Base-by-base conservation (phyloP, 2,113 vertebrate species). In the Rhabdomys dilectus region DNA sequence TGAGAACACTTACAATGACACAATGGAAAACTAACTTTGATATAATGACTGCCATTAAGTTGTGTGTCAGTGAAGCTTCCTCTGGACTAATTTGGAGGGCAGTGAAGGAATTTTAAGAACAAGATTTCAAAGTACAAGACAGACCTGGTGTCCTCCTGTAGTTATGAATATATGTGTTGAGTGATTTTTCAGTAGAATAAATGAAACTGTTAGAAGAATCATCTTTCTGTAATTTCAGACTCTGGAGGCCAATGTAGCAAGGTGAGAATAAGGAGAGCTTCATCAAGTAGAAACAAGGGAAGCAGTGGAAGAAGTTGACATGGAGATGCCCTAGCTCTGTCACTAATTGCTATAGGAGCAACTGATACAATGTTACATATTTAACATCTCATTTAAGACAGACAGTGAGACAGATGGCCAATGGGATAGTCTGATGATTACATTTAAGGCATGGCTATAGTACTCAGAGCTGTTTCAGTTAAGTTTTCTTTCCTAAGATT, bases 341-440 rank as follows among this genome's bases (percentile, higher is more conserved):
- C 66, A 10, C 58, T 81, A 42, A 53, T 5, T 62, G 36, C 3
- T 88, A 7, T 7, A 88, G 26, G 39, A 56, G 13, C 26, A 45
- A 3, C 9, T 89, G 73, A 24, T 39, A 87, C 93, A 91, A 87
- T 80, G 45, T 29, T 66, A 75, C 10, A 64, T 16, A 31, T 58
- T 89, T 82, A 70, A 86, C 9, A 36, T 81, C n/a, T 78, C 36
- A 31, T 16, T 95, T 88, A 91, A 80, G 56, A 80, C 19, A 76
- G 51, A 80, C 12, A 76, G 91, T 75, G 88, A 92, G 48, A 80
- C 11, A 84, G 56, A 82, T 11, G 11, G 94, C 31, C 22, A 39
- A 87, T 62, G 62, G 56, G 6, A n/a, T 68, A 70, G 1, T 45
- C 1, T 19, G 34, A 80, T 10, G 73, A 89, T 78, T 19, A 24